These are phyloP conservation scores for Rhea americana DNA, from an alignment of 2,113 vertebrate genomes.

Conservation along the genomic window DNA sequence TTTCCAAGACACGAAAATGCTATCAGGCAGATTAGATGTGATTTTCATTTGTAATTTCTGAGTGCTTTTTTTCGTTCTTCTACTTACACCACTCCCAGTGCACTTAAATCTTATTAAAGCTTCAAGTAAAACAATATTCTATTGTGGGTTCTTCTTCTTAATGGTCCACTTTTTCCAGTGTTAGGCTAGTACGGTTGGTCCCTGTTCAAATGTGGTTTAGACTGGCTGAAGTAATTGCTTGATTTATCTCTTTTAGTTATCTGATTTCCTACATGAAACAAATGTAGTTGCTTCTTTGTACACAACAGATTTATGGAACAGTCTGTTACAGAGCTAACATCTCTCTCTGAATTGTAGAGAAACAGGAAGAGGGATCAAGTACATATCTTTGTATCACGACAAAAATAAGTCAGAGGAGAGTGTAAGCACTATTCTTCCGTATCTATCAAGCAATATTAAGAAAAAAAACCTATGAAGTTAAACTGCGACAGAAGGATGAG, in stretches of 20 bases:
- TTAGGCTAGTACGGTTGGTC: background rate
- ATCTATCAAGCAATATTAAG: background rate
- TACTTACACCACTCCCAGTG: background rate
- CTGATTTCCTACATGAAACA: background rate
- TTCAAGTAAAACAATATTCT: constrained; percentile 19
- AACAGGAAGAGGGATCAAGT: background rate
- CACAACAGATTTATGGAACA: background rate
- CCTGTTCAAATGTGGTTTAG: constrained; percentile 3
- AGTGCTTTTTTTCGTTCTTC: background rate
- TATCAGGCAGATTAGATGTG: constrained; percentile 7
- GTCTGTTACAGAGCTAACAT: background rate
- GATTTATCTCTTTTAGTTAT: constrained; percentile 13
- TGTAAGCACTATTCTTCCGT: background rate
- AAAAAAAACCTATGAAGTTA: background rate
- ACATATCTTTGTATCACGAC: background rate
- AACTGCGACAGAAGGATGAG: background rate
- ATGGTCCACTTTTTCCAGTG: background rate
- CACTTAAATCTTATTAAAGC: background rate
- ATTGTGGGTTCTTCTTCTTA: background rate
- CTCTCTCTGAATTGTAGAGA: background rate
- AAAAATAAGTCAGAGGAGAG: background rate
- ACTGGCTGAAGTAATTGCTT: background rate
- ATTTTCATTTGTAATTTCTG: constrained; percentile 28
- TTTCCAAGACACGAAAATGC: constrained; percentile 46
- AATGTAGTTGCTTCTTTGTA: background rate